phyloP scores from a whole-genome alignment of 2,888 invertebrate genomes.

The Patella ulyssiponensis region DNA sequence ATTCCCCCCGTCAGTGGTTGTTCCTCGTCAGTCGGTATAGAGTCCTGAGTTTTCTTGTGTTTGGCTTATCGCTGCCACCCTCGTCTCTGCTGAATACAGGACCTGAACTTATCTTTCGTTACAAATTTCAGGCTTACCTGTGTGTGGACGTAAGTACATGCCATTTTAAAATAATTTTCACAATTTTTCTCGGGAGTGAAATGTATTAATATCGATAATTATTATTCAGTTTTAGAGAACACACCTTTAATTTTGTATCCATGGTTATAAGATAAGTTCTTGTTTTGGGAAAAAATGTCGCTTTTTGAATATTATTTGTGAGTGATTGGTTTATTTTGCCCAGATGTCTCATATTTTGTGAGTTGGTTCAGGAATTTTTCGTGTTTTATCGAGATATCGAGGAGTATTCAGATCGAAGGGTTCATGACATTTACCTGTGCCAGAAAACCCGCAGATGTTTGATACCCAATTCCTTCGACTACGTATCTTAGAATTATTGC shows the following conservation, averaged over 20 bases:
- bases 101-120: background rate
- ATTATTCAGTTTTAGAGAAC: too few species aligned
- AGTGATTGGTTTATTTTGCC: too few species aligned
- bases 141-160: slow-evolving; percentile 3
- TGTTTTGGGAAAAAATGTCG: too few species aligned
- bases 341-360: too few species aligned
- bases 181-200: too few species aligned
- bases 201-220: too few species aligned
- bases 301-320: too few species aligned
- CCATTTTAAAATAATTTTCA: background rate
- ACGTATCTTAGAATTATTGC: background rate
- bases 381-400: too few species aligned
- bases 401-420: background rate
- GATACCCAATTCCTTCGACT: background rate
- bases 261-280: too few species aligned
- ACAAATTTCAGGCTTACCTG: background rate
- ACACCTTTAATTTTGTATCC: too few species aligned
- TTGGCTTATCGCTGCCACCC: slow-evolving; percentile 8
- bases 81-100: background rate
- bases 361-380: too few species aligned
- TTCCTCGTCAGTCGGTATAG: background rate
- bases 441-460: background rate
- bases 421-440: slow-evolving; percentile 10
- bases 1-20: background rate
- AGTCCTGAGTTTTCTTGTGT: background rate